phyloP scores from a whole-genome alignment of 1,140 invertebrate genomes.

The Lasioglossum albipes region DNA sequence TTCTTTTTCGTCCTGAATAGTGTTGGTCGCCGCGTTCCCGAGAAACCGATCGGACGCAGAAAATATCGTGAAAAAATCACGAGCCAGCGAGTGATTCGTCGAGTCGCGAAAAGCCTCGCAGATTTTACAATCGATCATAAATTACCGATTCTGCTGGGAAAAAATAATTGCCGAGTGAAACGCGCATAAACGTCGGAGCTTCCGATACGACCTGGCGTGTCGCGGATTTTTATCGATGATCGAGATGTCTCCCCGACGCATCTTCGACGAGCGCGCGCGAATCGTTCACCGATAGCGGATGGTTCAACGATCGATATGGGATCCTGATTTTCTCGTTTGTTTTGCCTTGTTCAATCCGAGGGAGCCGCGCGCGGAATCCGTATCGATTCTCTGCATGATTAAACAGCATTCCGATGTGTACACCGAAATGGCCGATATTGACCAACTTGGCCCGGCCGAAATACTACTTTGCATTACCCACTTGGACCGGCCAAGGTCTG shows the following conservation, averaged over 20 bases:
- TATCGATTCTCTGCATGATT: neutral
- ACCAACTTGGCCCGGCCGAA: neutral
- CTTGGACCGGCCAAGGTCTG: neutral
- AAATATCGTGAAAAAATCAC: neutral
- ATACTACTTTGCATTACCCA: neutral
- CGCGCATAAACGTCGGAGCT: slow-evolving; percentile 21
- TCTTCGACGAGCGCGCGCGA: slow-evolving; percentile 5
- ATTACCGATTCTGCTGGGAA: slow-evolving; percentile 13
- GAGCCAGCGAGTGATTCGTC: neutral
- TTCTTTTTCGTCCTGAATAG: too few species aligned
- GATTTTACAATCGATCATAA: neutral
- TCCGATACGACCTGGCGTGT: neutral
- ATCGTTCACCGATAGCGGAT: neutral
- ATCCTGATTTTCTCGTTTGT: slow-evolving; percentile 29
- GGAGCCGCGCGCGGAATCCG: neutral
- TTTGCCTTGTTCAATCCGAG: neutral
- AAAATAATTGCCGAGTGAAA: slow-evolving; percentile 24
- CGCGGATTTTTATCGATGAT: slow-evolving; percentile 7
- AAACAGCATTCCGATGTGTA: neutral
- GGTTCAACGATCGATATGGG: slow-evolving; percentile 54
- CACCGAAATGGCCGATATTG: neutral
- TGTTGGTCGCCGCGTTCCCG: too few species aligned
- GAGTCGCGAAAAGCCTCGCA: neutral
- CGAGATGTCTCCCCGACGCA: neutral
- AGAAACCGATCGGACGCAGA: neutral